Conservation (phyloP, 1,140 invertebrate species). For the Luehdorfia chinensis region DNA sequence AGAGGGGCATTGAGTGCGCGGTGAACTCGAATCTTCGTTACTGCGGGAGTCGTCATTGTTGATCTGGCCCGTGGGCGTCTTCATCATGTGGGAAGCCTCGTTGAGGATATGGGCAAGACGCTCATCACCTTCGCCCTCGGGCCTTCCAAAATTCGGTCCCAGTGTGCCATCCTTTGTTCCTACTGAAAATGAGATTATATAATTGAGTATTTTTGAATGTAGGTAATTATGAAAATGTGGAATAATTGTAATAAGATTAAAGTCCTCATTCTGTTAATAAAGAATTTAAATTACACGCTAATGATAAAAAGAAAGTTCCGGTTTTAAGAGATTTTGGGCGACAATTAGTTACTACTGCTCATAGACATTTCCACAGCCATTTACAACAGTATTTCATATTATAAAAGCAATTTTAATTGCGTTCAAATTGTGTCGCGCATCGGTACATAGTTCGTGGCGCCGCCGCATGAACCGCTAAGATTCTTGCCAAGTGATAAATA, state of each 20-base stretch:
- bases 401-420: slow-evolving; percentile 54
- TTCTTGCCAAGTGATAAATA: slow-evolving; percentile 71
- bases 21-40: slow-evolving; percentile 90
- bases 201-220: no score
- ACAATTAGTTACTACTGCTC: slow-evolving; percentile 2
- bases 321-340: no score
- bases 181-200: slow-evolving; percentile 77
- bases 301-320: no score
- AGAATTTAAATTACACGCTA: no score
- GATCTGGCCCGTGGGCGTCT: slow-evolving; percentile 62
- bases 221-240: no score
- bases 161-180: slow-evolving; percentile 87
- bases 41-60: slow-evolving; percentile 81
- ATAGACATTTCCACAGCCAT: slow-evolving; percentile 3
- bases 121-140: slow-evolving; percentile 92
- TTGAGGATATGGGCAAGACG: slow-evolving; percentile 95
- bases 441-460: slow-evolving; percentile 24
- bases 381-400: slow-evolving; percentile 18
- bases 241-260: no score
- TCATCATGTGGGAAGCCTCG: slow-evolving; percentile 89
- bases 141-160: slow-evolving; percentile 82
- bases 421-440: slow-evolving; percentile 50
- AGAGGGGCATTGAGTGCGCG: slow-evolving; percentile 84
- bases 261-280: no score
- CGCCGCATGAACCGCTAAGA: slow-evolving; percentile 26